Base-by-base conservation (phyloP, 1,140 invertebrate genomes). In the Drosophila oshimai region DNA sequence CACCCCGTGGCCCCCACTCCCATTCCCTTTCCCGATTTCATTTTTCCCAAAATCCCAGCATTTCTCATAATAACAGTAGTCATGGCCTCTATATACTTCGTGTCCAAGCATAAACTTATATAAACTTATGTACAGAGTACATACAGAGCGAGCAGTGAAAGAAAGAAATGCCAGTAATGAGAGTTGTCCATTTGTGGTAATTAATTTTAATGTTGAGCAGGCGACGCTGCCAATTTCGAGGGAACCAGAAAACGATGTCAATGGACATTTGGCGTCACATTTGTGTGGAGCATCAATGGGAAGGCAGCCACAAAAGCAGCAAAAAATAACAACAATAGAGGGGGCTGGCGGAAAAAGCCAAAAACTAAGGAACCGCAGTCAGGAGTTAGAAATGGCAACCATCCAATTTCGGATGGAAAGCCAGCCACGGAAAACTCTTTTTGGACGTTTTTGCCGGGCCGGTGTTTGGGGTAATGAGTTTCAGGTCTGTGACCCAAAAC, bases 101-200 rank as follows among this genome's bases (percentile, higher is more conserved):
- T 34, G 45, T 36, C 13, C 26, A 51, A 9, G 13, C 34, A 44
- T 29, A 26, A 28, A 20, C 12, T 7, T 47, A 18, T 53, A 47
- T 24, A 53, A 31, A 22, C 6, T 13, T 26, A 22, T 22, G 33
- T 65, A 33, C 47, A 36, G 29, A 29, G 28, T 44, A 61, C 7
- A 61, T 46, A 33, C 29, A 39, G 17, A 36, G 22, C 41, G 15
- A 17, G 15, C 17, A 17, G 29, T 20, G 37, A n/a, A 26, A 39
- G 46, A 81, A 70, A 47, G 54, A 69, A 76, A 58, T 31, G 37
- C 37, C 37, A 47, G 47, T 86, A 77, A 87, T 74, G 69, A 86
- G 68, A 69, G 72, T 67, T 77, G 74, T 77, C 76, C 81, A 80
- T 86, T 87, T 80, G 73, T 77, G 64, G 81, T 87, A 87, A 87